Evolutionary conservation across 2,888 invertebrate genomes (phyloP).

Genomic region (Pardosa pseudoannulata): DNA sequence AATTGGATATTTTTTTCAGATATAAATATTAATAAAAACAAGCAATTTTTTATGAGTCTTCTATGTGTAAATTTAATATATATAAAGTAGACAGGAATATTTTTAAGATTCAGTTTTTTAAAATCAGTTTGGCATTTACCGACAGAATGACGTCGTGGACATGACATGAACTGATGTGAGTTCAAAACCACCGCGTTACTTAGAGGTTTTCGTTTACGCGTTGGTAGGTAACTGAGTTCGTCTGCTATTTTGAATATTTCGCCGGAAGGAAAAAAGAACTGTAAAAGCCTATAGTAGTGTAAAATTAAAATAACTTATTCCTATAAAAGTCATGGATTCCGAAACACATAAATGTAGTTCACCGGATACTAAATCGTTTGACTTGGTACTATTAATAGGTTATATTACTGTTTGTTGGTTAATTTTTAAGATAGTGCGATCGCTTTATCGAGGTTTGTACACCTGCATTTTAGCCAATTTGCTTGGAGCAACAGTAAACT

Average conservation of each 20-base stretch:
- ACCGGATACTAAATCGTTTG: slow-evolving; percentile 15
- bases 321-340: neutral
- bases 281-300: too few species aligned
- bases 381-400: slow-evolving; percentile 42
- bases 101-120: too few species aligned
- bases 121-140: too few species aligned
- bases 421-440: slow-evolving; percentile 48
- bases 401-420: slow-evolving; percentile 36
- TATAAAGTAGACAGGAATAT: too few species aligned
- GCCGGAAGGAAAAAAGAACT: neutral
- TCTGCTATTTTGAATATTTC: slow-evolving; percentile 20
- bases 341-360: slow-evolving; percentile 25
- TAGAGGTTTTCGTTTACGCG: neutral
- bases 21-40: too few species aligned
- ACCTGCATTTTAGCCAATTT: slow-evolving; percentile 80
- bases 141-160: too few species aligned
- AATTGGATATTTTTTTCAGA: too few species aligned
- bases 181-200: too few species aligned
- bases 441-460: slow-evolving; percentile 75
- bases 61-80: too few species aligned
- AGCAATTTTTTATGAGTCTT: too few species aligned
- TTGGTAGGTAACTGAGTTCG: neutral
- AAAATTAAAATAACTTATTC: neutral
- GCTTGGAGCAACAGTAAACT: slow-evolving; percentile 80
- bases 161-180: neutral